These are phyloP conservation scores for Trachymyrmex cornetzi DNA, from an alignment of 1,140 invertebrate genomes.

Conservation along the genomic window DNA sequence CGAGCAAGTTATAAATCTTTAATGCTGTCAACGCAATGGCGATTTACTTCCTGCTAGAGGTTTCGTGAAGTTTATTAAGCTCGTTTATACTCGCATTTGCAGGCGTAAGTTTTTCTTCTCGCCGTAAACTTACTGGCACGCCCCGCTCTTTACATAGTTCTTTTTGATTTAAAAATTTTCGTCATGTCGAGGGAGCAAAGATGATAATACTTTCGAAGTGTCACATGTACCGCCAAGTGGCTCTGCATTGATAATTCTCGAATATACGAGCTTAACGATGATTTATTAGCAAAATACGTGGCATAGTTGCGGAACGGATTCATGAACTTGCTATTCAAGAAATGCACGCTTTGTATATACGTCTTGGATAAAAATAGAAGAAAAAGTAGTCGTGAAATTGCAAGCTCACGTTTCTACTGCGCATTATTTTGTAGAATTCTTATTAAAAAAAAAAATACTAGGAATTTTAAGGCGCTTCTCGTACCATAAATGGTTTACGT, in stretches of 20 bases:
- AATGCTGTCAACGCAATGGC: conserved; percentile 80
- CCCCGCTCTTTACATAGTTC: conserved; percentile 18
- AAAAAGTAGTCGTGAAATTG: conserved; percentile 15
- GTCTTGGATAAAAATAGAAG: conserved; percentile 17
- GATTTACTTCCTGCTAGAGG: conserved; percentile 56
- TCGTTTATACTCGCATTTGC: conserved; percentile 56
- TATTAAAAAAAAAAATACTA: not conserved
- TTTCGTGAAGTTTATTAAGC: conserved; percentile 75
- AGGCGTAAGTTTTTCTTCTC: conserved; percentile 37
- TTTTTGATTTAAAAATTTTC: conserved; percentile 43
- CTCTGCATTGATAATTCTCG: conserved; percentile 21
- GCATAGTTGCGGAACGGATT: conserved; percentile 40
- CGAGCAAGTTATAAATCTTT: conserved; percentile 78
- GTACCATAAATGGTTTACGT: conserved; percentile 25
- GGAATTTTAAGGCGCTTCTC: conserved; percentile 9
- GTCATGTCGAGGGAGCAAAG: not conserved
- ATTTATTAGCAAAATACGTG: conserved; percentile 31
- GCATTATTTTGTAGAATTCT: conserved; percentile 43
- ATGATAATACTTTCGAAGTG: conserved; percentile 42
- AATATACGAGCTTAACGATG: not conserved
- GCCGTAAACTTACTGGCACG: conserved; percentile 45
- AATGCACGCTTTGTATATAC: conserved; percentile 27
- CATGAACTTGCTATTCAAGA: conserved; percentile 53
- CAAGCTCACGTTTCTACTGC: conserved; percentile 20
- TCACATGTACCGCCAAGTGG: conserved; percentile 1